A percentile compares a stretch with the other conserved stretches of the same genome.
These are phyloP conservation scores for Coleophora flavipennella DNA, from an alignment of 2,888 invertebrate genomes.

Conservation along the genomic window DNA sequence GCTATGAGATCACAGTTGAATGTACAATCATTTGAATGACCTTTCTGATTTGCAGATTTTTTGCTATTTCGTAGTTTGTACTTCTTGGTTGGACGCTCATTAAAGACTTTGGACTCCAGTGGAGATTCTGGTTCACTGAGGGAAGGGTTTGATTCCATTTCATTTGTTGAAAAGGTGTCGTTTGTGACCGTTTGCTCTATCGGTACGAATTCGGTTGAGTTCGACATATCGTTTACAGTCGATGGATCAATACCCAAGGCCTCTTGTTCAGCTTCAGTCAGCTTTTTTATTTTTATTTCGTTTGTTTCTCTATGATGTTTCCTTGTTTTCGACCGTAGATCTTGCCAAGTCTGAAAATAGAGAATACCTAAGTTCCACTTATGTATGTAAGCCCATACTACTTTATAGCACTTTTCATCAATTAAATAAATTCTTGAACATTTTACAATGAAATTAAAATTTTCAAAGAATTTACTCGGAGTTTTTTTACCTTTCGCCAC, in stretches of 20 bases:
- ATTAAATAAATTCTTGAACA: too few species aligned
- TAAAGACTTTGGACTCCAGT: slow-evolving; percentile 40
- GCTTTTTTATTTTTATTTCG: slow-evolving; percentile 31
- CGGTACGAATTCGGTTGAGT: slow-evolving; percentile 36
- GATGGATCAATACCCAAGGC: slow-evolving; percentile 37
- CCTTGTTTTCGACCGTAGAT: slow-evolving; percentile 48
- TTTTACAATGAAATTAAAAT: too few species aligned
- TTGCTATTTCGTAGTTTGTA: neutral
- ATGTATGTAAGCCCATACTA: neutral
- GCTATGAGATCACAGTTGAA: slow-evolving; percentile 53
- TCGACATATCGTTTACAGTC: slow-evolving; percentile 30
- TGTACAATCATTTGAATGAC: slow-evolving; percentile 36
- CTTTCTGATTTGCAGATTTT: slow-evolving; percentile 13
- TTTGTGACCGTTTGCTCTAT: slow-evolving; percentile 27
- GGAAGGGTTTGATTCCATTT: slow-evolving; percentile 26
- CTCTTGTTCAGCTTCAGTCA: slow-evolving; percentile 42
- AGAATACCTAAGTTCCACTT: neutral
- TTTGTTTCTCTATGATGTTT: slow-evolving; percentile 34
- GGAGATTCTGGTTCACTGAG: slow-evolving; percentile 43
- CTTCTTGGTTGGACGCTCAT: neutral
- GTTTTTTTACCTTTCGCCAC: slow-evolving; percentile 50
- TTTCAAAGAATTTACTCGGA: too few species aligned
- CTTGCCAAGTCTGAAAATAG: slow-evolving; percentile 58
- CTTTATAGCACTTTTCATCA: too few species aligned
- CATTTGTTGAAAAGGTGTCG: slow-evolving; percentile 28